Evolutionary conservation across 2,888 invertebrate genomes (phyloP).

Genomic region (Agrypnus murinus): DNA sequence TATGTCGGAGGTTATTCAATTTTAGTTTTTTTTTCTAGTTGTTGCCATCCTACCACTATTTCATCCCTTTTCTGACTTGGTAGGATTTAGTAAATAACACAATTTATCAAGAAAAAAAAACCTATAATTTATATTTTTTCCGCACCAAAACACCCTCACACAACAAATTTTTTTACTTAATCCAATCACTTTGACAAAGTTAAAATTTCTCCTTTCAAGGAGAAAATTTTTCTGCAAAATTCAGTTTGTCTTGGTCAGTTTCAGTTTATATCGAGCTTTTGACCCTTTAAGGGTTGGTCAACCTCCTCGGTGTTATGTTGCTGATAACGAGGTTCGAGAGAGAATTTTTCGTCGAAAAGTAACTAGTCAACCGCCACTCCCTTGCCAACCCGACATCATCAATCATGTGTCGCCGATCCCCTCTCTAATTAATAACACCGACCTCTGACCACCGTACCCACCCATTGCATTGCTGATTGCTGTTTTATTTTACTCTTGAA

Average conservation of each 20-base stretch:
- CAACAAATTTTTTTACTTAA: no score
- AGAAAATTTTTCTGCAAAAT: background rate
- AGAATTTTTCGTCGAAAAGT: constrained; percentile 37
- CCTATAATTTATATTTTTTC: no score
- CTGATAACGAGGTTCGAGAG: constrained; percentile 15
- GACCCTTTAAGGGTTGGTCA: constrained; percentile 25
- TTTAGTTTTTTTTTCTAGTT: no score
- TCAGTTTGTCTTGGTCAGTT: constrained; percentile 19
- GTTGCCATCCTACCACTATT: no score
- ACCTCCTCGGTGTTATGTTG: constrained; percentile 20
- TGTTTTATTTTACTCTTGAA: constrained; percentile 45
- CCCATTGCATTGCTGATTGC: constrained; percentile 41
- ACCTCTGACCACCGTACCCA: constrained; percentile 44
- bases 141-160: no score
- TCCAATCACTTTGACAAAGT: no score
- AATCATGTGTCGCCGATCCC: constrained; percentile 52
- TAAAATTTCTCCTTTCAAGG: background rate
- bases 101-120: no score
- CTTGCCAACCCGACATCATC: constrained; percentile 46
- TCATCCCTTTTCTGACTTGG: no score
- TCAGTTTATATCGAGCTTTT: constrained; percentile 3
- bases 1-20: no score
- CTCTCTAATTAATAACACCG: constrained; percentile 51
- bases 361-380: constrained; percentile 43
- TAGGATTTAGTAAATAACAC: no score